Evolutionary conservation across 2,113 vertebrate species (phyloP).

Genomic region (Mesembrinibis cayennensis): DNA sequence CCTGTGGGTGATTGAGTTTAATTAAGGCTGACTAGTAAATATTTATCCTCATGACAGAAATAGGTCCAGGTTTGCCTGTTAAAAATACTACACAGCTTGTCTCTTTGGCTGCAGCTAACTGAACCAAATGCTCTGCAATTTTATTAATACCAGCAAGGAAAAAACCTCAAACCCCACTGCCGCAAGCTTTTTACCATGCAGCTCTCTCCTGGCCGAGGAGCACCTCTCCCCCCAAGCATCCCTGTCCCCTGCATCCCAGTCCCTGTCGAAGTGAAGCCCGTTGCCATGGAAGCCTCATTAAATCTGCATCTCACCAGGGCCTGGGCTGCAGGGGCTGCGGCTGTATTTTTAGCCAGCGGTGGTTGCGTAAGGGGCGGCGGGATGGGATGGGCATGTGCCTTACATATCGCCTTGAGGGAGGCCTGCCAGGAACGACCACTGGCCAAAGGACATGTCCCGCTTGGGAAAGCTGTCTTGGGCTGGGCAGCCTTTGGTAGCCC

Average conservation of each 20-base stretch:
- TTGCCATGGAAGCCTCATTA: conserved; percentile 83
- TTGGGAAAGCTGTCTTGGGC: neutral
- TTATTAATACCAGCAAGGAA: neutral
- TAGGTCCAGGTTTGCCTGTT: conserved; percentile 53
- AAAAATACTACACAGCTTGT: conserved; percentile 25
- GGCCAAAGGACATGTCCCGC: neutral
- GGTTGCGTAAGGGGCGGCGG: conserved; percentile 40
- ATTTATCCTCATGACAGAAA: conserved; percentile 66
- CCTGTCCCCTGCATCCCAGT: neutral
- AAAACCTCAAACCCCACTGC: neutral
- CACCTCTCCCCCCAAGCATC: conserved; percentile 14
- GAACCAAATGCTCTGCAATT: neutral
- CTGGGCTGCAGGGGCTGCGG: conserved; percentile 67
- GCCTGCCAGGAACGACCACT: neutral
- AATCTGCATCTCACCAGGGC: conserved; percentile 76
- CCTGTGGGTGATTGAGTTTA: conserved; percentile 58
- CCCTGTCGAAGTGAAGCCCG: conserved; percentile 63
- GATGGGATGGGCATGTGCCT: neutral
- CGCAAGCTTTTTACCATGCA: neutral
- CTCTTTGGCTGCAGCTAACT: conserved; percentile 13
- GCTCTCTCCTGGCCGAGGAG: neutral
- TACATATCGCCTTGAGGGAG: neutral
- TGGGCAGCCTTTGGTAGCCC: neutral
- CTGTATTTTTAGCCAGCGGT: conserved; percentile 78
- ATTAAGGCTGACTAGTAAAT: conserved; percentile 70